Evolutionary conservation across 2,888 invertebrate genomes (phyloP).

Genomic region (Pomacea canaliculata): DNA sequence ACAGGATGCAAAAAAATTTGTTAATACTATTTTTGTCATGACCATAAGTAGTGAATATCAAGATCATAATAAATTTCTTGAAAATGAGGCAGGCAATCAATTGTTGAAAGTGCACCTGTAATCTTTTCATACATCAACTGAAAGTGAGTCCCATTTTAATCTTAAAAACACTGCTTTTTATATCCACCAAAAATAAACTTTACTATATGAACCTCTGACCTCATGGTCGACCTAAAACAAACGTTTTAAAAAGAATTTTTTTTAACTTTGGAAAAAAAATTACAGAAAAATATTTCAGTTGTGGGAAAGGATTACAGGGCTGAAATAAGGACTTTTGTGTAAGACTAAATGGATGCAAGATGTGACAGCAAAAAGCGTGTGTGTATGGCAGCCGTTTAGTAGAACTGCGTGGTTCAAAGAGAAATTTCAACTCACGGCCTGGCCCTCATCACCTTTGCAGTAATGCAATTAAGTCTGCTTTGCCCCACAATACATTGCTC

Average conservation of each 20-base stretch:
- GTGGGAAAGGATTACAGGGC: no score
- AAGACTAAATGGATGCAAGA: no score
- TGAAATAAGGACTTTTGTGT: no score
- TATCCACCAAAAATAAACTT: no score
- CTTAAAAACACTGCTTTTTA: not conserved
- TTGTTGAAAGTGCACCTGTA: no score
- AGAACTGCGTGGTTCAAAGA: conserved; percentile 10
- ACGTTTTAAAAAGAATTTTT: not conserved
- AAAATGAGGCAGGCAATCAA: no score
- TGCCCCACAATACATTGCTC: conserved; percentile 63
- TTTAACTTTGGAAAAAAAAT: not conserved
- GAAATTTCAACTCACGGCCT: conserved; percentile 61
- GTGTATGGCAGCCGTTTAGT: conserved; percentile 18
- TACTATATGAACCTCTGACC: no score
- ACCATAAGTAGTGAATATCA: not conserved
- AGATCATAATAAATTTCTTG: not conserved
- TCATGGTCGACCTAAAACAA: no score
- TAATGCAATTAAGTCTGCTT: conserved; percentile 47
- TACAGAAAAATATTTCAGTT: not conserved
- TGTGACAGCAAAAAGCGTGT: no score
- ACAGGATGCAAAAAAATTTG: no score
- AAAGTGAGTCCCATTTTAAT: conserved; percentile 29
- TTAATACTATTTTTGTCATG: no score
- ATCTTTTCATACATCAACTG: conserved; percentile 8
- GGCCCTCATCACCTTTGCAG: conserved; percentile 60